phyloP scores from a whole-genome alignment of 2,113 vertebrate species.

The Orycteropus afer region DNA sequence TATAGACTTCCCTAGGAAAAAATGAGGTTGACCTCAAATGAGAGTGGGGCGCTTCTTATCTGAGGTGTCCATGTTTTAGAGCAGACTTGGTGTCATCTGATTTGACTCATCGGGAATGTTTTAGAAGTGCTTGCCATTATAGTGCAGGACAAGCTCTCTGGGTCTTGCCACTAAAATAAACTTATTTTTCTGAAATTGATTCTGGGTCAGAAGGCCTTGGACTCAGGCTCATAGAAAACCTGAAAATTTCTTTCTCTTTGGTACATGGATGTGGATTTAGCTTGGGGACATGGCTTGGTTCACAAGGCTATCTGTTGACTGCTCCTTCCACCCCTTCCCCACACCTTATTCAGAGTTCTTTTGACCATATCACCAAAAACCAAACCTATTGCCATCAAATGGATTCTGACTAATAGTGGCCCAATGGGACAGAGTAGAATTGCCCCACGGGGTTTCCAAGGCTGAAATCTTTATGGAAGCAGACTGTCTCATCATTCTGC shows the following conservation, averaged over 20 bases:
- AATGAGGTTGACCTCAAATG: neutral
- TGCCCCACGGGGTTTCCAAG: neutral
- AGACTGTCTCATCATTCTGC: neutral
- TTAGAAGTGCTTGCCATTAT: neutral
- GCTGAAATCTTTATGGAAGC: neutral
- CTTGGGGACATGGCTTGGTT: neutral
- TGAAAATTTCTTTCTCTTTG: neutral
- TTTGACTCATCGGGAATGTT: neutral
- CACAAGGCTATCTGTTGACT: neutral
- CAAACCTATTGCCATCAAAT: neutral
- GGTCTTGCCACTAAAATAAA: neutral
- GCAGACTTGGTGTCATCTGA: neutral
- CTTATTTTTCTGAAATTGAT: neutral
- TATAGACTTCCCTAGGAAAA: slow-evolving; percentile 19
- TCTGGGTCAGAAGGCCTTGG: neutral
- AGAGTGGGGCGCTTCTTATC: neutral
- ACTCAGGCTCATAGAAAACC: neutral
- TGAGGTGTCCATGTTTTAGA: neutral
- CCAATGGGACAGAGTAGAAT: neutral
- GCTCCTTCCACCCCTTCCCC: neutral
- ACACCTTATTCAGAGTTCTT: neutral
- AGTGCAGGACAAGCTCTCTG: neutral
- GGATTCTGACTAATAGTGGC: neutral
- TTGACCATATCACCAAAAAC: neutral
- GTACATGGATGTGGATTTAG: neutral